phyloP scores from a whole-genome alignment of 2,797 vertebrate genomes.

The Myoxocephalus aenaeus region DNA sequence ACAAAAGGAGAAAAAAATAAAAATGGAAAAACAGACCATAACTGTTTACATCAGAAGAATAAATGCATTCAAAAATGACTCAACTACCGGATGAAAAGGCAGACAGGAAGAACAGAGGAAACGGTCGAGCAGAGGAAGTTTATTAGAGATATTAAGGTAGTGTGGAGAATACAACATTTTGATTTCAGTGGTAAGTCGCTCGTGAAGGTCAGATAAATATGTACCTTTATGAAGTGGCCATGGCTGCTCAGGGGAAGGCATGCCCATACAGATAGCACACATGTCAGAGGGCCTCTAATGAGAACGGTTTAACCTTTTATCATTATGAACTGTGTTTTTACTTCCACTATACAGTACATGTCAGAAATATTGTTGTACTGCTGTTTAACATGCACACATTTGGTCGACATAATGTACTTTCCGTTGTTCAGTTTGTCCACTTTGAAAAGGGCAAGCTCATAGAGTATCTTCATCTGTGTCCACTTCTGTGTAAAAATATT shows the following conservation, averaged over 20 bases:
- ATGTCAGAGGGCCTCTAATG: slow-evolving; percentile 16
- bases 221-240: neutral
- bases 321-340: neutral
- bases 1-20: neutral
- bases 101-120: too few relatives aligned
- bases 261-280: neutral
- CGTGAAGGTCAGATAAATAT: neutral
- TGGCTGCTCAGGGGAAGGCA: neutral
- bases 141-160: neutral
- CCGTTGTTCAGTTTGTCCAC: neutral
- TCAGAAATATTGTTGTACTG: neutral
- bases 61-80: neutral
- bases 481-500: neutral
- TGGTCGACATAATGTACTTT: neutral
- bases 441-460: neutral
- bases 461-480: neutral
- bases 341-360: neutral
- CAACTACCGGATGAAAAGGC: neutral
- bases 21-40: neutral
- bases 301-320: neutral
- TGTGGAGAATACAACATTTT: neutral
- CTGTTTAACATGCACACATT: neutral
- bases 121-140: neutral
- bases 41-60: neutral
- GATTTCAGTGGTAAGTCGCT: neutral